Evolutionary conservation across 2,888 invertebrate genomes (phyloP), one percentile per base, ranked within the genome.

Genomic region (Flexamia atlantica): DNA sequence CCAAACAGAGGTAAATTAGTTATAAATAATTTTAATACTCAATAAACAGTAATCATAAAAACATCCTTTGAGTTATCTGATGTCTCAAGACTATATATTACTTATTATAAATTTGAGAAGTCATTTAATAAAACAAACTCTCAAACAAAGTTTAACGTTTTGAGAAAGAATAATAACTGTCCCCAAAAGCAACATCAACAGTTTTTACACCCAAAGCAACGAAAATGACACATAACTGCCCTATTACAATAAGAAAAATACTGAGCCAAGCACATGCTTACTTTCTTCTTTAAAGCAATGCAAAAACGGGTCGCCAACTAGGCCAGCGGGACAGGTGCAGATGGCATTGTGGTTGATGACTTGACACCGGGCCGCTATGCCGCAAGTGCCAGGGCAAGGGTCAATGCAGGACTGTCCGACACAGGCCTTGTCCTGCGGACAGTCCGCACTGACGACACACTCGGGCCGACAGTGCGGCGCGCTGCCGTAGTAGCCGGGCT

Each of bases 401-500:
- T 96, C 93, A 82, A 92, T 92, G 90, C 96, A 96, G 89, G 94
- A 94, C 89, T 95, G 94, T 90, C 95, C 95, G 86, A 94, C 92
- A 89, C 96, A 96, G 74, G 95, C 95, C 89, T 91, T 93, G 89
- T 94, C 93, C 74, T 92, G 92, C 57, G 94, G 91, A 90, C 95
- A 96, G 88, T 96, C 95, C 1, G 95, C 93, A 89, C 95, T 95
- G 82, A 95, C 93, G 36, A 94, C 91, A 89, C 96, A 97, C 90
- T 96, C 96, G 17, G 95, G 95, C 87, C 93, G 92, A 89, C 96
- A 96, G 85, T 93, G 91, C 23, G 96, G 95, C 50, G 96, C 96
- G 84, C 93, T 93, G 83, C 96, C 96, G 84, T 92, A 91, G 88
- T 94, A 95, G 86, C 94, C 92, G 40, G 92, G 91, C 84, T 94